phyloP scores from a whole-genome alignment of 1,140 invertebrate species.

The Bathynomus jamesi region DNA sequence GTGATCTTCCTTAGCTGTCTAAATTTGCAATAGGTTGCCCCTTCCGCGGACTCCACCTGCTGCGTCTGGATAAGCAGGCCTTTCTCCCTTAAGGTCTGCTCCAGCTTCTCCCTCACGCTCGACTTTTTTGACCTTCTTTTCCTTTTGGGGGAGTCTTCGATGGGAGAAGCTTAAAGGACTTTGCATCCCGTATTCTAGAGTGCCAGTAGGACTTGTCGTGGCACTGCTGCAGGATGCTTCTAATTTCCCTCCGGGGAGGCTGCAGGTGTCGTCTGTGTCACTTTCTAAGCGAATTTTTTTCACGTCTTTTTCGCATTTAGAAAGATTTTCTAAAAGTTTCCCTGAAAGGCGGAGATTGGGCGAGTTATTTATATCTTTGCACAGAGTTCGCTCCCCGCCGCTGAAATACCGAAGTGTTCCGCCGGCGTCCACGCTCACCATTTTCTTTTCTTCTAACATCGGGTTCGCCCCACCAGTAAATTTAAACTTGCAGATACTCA shows the following conservation, averaged over 20 bases:
- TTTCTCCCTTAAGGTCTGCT: slow-evolving; percentile 85
- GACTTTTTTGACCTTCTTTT: slow-evolving; percentile 71
- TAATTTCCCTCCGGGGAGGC: slow-evolving; percentile 13
- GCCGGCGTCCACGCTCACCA: slow-evolving; percentile 74
- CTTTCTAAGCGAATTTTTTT: slow-evolving; percentile 36
- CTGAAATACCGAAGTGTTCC: slow-evolving; percentile 66
- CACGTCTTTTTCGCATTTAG: slow-evolving; percentile 34
- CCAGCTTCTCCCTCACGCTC: slow-evolving; percentile 73
- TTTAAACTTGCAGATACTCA: slow-evolving; percentile 87
- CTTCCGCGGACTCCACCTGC: slow-evolving; percentile 80
- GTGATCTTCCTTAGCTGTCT: slow-evolving; percentile 83
- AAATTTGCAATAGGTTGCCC: slow-evolving; percentile 88
- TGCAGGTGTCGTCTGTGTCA: slow-evolving; percentile 29
- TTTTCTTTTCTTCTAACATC: slow-evolving; percentile 79
- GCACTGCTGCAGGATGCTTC: slow-evolving; percentile 13
- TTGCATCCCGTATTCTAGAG: slow-evolving; percentile 16
- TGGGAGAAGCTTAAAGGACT: slow-evolving; percentile 27
- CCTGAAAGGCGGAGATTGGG: slow-evolving; percentile 25
- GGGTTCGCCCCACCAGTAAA: slow-evolving; percentile 82
- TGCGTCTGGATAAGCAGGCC: slow-evolving; percentile 87
- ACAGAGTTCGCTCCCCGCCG: slow-evolving; percentile 18
- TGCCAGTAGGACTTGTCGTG: slow-evolving; percentile 13
- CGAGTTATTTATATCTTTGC: not conserved
- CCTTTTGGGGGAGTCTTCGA: slow-evolving; percentile 45
- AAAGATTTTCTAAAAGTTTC: slow-evolving; percentile 31